Evolutionary conservation across 2,797 vertebrate species (phyloP).

Genomic region (Strix occidentalis): DNA sequence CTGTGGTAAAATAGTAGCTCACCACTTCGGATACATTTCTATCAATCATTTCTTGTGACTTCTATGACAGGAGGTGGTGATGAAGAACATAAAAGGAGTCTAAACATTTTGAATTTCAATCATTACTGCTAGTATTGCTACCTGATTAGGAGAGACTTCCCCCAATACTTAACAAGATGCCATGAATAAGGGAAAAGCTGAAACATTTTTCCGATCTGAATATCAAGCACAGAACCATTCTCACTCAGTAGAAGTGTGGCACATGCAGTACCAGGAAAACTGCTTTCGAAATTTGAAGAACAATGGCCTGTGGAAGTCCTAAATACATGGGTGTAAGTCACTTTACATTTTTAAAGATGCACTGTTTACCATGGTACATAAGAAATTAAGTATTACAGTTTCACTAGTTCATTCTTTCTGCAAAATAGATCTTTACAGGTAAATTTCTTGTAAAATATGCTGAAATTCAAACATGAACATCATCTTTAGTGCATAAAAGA

Average conservation of each 20-base stretch:
- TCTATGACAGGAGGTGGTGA: neutral
- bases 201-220: neutral
- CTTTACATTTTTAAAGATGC: neutral
- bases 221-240: neutral
- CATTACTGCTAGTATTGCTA: neutral
- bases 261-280: neutral
- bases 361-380: neutral
- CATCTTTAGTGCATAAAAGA: neutral
- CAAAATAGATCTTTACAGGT: neutral
- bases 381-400: neutral
- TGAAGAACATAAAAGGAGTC: neutral
- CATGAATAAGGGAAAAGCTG: neutral
- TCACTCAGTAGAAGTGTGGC: neutral
- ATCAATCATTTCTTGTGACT: neutral
- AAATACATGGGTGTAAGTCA: neutral
- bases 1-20: neutral
- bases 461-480: neutral
- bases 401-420: neutral
- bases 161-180: neutral
- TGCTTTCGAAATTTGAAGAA: neutral
- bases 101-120: neutral
- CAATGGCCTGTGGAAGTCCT: neutral
- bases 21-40: neutral
- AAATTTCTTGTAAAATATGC: neutral
- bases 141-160: neutral